Evolutionary conservation across 2,888 invertebrate species (phyloP), one percentile per base, ranked within the genome.

Genomic region (Psylliodes chrysocephalus): DNA sequence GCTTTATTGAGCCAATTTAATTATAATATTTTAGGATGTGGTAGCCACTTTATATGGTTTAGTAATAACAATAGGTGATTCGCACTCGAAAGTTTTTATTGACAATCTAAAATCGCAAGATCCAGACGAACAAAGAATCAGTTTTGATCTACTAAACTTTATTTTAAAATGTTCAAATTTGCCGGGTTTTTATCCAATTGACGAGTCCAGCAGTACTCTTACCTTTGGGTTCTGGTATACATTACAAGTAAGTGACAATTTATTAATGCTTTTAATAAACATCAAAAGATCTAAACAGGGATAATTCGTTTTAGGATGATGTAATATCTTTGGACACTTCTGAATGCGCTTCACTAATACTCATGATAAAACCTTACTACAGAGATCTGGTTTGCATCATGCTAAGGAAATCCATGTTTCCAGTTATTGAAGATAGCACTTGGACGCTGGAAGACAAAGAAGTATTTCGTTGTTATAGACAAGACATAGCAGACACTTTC

Each of bases 211-310:
- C 66, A 96, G 95, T 77, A 92, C 90, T 64, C 86, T 95, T 68
- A 89, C 94, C 0, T 91, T 96, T 82, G 92, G 93, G 1, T 94
- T 96, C 81, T 96, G 96, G 96, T 96, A 94, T 79, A 90, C 92
- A 60, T 82, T 96, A 55, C 96, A 96, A 86, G 93, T 92, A 76
- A 81, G 22, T 25, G 28, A 5, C 4, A 40, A 14, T 40, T 5
- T 40, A 1, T 46, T 17, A 15, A 28, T 28, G 12, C n/a, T n/a
- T n/a, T n/a, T n/a, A n/a, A n/a, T n/a, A n/a, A n/a, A n/a, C n/a
- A n/a, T n/a, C n/a, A 38, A n/a, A n/a, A 15, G 7, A 10, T 10
- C 15, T 44, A n/a, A 61, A 77, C 64, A 64, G 78, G 1, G 17
- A 18, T 49, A 14, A 44, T 35, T 38, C 6, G 55, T 69, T 66